phyloP scores from a whole-genome alignment of 2,888 invertebrate species.

The Eulithis testata region DNA sequence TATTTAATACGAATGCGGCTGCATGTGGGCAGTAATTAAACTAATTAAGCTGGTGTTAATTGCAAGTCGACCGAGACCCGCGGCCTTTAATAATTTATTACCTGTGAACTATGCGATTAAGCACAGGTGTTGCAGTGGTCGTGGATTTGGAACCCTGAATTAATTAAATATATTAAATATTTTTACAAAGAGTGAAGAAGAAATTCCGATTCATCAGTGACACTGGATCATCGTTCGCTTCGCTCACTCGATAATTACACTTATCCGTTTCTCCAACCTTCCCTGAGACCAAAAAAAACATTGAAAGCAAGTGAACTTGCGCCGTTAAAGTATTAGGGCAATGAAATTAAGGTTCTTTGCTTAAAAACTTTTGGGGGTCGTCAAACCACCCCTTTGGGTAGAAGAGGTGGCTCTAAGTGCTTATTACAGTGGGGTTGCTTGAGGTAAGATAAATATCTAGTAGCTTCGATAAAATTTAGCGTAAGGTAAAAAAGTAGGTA shows the following conservation, averaged over 20 bases:
- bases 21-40: neutral
- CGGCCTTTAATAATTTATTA: conserved; percentile 2
- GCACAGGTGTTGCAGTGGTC: neutral
- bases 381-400: neutral
- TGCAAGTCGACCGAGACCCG: neutral
- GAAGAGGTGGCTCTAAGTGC: neutral
- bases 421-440: neutral
- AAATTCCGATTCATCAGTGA: too few relatives aligned
- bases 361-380: conserved; percentile 11
- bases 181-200: too few relatives aligned
- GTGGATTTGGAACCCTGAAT: neutral
- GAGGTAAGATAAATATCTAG: neutral
- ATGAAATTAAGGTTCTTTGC: conserved; percentile 22
- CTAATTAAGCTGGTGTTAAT: conserved; percentile 1
- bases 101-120: neutral
- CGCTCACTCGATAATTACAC: neutral
- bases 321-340: conserved; percentile 19
- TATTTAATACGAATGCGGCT: neutral
- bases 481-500: neutral
- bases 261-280: neutral
- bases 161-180: neutral
- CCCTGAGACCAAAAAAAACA: conserved; percentile 2
- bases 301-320: conserved; percentile 14
- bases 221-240: neutral
- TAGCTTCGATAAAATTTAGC: neutral